These are phyloP conservation scores for Sthenelais limicola DNA, from an alignment of 2,888 invertebrate genomes.

Conservation along the genomic window DNA sequence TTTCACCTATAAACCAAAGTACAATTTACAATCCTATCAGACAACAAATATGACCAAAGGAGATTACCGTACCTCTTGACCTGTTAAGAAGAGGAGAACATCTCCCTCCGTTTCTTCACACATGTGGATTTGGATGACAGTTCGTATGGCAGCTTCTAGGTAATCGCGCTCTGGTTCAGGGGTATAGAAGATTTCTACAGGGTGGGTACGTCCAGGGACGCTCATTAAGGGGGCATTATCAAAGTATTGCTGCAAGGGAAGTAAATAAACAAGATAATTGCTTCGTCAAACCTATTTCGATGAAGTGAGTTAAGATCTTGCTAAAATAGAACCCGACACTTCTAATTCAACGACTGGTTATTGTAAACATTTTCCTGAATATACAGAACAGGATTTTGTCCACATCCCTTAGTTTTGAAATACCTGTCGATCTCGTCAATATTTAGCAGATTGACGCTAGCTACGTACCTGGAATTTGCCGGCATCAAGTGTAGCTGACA, in stretches of 20 bases:
- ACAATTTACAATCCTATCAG: neutral
- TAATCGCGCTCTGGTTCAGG: constrained; percentile 99
- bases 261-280: no score
- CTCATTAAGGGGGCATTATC: constrained; percentile 98
- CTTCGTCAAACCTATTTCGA: no score
- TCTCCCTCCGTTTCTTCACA: constrained; percentile 83
- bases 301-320: no score
- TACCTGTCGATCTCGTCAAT: no score
- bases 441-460: no score
- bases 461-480: constrained; percentile 89
- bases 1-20: neutral
- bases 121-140: constrained; percentile 97
- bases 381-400: no score
- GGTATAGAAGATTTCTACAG: constrained; percentile 98
- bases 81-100: constrained; percentile 90
- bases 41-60: neutral
- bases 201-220: constrained; percentile 96
- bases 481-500: constrained; percentile 99
- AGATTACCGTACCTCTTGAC: constrained; percentile 76
- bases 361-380: no score
- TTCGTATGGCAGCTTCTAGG: constrained; percentile 97
- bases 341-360: no score
- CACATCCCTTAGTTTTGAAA: no score
- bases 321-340: no score
- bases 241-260: constrained; percentile 88